Base-by-base conservation (phyloP, 2,113 vertebrate genomes). In the Rhadina sibilatrix region DNA sequence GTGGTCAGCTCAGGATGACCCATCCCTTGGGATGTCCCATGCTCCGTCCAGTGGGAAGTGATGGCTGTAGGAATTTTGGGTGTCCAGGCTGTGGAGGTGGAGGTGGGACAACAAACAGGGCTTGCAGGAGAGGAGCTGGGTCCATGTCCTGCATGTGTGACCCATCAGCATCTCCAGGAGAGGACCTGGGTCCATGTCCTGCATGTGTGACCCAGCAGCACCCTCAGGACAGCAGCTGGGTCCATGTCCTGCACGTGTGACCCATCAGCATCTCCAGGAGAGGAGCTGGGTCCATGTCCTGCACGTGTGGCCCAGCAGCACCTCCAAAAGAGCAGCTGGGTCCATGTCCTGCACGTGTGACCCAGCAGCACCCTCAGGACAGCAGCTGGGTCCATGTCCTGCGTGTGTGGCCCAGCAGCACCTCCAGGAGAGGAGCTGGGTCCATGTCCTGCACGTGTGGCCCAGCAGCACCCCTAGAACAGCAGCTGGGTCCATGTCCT, bases 401-500 rank as follows among this genome's bases (percentile, higher is more conserved):
- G 4, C 23, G 3, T 0, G 0, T 21, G 25, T 12, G 25, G 31
- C 47, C 49, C 89, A 50, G 37, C 42, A 15, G n/a, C 13, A 8
- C 7, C 31, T 63, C 46, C 31, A 28, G 65, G 46, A 35, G 6
- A 68, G 21, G 18, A 71, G 12, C 8, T n/a, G 33, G 11, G 17
- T 42, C 63, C 23, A 1, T 52, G 31, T 27, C 21, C 33, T 16
- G 4, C 25, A 3, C 0, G 7, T 35, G 31, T 11, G 27, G 6
- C 15, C 54, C 42, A 57, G 24, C 24, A 40, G 50, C 21, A 53
- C 3, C 37, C 19, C 21, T 49, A 72, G 38, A 17, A n/a, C 6
- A 59, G 33, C 30, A 59, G 11, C 42, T 47, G 56, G 11, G 54
- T 60, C 54, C 6, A 0, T 52, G 2, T 4, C 15, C 25, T 75